Evolutionary conservation across 2,113 vertebrate species (phyloP).

Genomic region (Buteo buteo): DNA sequence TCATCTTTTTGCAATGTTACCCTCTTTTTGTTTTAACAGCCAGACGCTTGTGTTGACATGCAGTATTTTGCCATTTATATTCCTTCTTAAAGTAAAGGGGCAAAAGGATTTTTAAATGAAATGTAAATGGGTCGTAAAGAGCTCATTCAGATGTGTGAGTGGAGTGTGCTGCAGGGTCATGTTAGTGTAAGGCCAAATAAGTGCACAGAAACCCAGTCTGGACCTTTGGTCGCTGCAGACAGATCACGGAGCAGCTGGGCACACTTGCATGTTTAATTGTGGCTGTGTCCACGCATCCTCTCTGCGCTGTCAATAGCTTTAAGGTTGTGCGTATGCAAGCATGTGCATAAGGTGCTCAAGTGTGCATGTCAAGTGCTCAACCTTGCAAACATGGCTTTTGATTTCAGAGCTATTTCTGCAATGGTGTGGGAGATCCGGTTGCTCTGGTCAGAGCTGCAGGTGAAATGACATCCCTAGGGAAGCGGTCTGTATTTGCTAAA

Average conservation of each 20-base stretch:
- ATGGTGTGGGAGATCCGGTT: fast-evolving
- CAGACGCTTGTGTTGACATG: not conserved
- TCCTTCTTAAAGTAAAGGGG: not conserved
- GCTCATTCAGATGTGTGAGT: fast-evolving
- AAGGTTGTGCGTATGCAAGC: fast-evolving
- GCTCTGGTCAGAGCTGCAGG: not conserved
- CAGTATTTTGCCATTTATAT: not conserved
- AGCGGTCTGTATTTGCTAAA: not conserved
- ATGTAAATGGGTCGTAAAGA: too few species aligned
- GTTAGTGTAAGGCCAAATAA: too few species aligned
- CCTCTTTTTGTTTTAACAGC: not conserved
- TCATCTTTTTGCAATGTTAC: not conserved
- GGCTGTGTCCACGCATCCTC: not conserved
- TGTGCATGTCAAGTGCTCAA: too few species aligned
- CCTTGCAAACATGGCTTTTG: not conserved
- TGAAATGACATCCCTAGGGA: fast-evolving
- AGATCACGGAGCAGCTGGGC: not conserved
- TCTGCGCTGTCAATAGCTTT: fast-evolving
- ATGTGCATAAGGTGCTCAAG: too few species aligned
- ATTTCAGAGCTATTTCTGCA: not conserved
- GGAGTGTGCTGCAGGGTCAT: too few species aligned
- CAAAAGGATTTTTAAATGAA: not conserved
- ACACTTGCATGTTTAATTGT: fast-evolving
- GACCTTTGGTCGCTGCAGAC: fast-evolving
- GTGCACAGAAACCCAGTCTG: fast-evolving